Evolutionary conservation across 1,140 invertebrate genomes (phyloP).

Genomic region (Drosophila virilis): DNA sequence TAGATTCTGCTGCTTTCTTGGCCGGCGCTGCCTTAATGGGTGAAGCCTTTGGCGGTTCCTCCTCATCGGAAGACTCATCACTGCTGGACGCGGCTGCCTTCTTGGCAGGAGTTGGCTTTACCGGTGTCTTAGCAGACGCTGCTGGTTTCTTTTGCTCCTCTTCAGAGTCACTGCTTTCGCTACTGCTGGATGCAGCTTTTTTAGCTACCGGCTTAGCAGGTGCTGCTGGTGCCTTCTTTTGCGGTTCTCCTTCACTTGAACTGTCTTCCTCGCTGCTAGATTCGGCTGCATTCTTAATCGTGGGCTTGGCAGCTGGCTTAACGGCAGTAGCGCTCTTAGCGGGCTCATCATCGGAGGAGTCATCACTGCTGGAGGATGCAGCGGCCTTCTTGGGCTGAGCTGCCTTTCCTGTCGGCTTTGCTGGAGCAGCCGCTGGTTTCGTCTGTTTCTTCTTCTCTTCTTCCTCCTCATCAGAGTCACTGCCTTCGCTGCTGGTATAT

Average conservation of each 20-base stretch:
- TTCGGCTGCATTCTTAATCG: constrained; percentile 54
- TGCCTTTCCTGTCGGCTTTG: constrained; percentile 44
- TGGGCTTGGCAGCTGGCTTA: constrained; percentile 35
- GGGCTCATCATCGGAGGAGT: constrained; percentile 60
- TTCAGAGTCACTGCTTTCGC: constrained; percentile 54
- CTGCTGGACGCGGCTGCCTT: constrained; percentile 50
- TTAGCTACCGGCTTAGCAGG: constrained; percentile 46
- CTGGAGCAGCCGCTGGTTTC: constrained; percentile 26
- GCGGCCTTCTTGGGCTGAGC: constrained; percentile 49
- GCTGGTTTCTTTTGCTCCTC: constrained; percentile 45
- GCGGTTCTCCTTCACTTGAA: constrained; percentile 65
- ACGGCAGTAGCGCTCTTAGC: constrained; percentile 56
- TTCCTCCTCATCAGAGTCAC: constrained; percentile 55
- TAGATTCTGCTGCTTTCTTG: constrained; percentile 52
- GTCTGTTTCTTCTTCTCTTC: constrained; percentile 29
- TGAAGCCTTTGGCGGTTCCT: constrained; percentile 40
- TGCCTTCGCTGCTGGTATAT: constrained; percentile 56
- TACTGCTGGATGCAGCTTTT: constrained; percentile 40
- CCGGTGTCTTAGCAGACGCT: constrained; percentile 23
- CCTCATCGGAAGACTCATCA: constrained; percentile 78
- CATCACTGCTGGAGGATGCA: constrained; percentile 63
- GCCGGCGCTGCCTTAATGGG: constrained; percentile 34
- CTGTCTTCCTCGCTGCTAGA: constrained; percentile 68
- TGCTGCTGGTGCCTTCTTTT: constrained; percentile 45
- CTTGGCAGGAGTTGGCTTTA: constrained; percentile 34